Evolutionary conservation across 1,140 invertebrate genomes (phyloP), one percentile per base, ranked within the genome.

Genomic region (Contarinia nasturtii): DNA sequence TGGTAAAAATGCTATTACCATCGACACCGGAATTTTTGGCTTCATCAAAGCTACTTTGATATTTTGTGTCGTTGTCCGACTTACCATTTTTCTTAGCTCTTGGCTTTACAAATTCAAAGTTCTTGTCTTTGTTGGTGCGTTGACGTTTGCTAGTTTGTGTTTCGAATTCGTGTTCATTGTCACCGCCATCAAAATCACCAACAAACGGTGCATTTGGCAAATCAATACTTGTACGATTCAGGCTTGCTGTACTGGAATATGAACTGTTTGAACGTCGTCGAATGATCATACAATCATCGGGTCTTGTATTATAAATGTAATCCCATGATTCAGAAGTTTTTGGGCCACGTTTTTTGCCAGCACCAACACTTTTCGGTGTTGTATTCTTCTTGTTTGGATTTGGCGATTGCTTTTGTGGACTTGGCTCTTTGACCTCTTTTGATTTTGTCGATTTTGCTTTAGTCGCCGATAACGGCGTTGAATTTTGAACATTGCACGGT

Each of bases 231-330:
- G 58, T 45, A 17, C 61, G 54, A 40, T 49, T 54, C 1, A 71
- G 69, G 55, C 73, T 75, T 15, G 61, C 65, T 2, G 74, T 73
- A 58, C 82, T 84, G 0, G 82, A 86, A 60, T 80, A 84, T 12
- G 82, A 85, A 58, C 81, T 85, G 46, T 81, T 84, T 0, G 83
- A 86, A 55, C 85, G 81, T 43, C 82, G 69, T 37, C 82, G 68
- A 53, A 86, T 77, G 33, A 87, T 85, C 53, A 83, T 73, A 1
- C 82, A 85, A 38, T 80, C 81, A 53, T 84, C 79, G 27, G 77
- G 77, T 2, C 71, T 63, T 45, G 61, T 53, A 71, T 71, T 49
- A 68, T 70, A 73, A 61, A 67, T 67, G 54, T 76, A 73, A 52
- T 74, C 71, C 43, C 66, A 63, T 4, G 71, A 63, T 27, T 71